These are phyloP conservation scores for Ochropleura leucogaster DNA, from an alignment of 2,888 invertebrate species.

Conservation along the genomic window DNA sequence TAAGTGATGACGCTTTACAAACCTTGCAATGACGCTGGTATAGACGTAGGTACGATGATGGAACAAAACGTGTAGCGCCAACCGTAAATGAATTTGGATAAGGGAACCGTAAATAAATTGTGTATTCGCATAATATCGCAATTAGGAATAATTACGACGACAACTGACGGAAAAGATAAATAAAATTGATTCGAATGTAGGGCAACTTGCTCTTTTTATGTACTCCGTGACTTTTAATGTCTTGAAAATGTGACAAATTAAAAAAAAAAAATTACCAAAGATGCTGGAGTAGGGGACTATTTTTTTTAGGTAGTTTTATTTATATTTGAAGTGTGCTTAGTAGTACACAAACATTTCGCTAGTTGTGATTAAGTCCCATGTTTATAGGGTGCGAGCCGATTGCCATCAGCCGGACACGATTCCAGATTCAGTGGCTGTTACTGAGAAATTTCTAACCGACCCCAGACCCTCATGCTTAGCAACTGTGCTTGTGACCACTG, in stretches of 20 bases:
- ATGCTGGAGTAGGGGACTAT: not conserved
- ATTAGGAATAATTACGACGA: constrained; percentile 23
- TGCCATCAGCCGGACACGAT: too few species aligned
- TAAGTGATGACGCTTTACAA: not conserved
- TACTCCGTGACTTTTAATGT: not conserved
- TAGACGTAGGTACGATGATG: too few species aligned
- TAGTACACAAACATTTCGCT: too few species aligned
- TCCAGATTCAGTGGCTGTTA: too few species aligned
- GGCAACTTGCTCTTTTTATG: not conserved
- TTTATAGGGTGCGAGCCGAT: too few species aligned
- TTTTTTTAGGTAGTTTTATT: too few species aligned
- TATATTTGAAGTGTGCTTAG: too few species aligned
- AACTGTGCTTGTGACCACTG: too few species aligned
- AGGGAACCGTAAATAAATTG: not conserved
- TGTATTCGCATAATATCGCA: not conserved
- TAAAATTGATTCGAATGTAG: constrained; percentile 16
- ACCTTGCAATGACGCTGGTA: not conserved
- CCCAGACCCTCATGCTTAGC: too few species aligned
- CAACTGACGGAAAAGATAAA: constrained; percentile 11
- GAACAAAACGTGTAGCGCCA: not conserved
- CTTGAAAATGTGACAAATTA: not conserved
- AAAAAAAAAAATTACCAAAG: not conserved
- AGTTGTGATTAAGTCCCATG: too few species aligned
- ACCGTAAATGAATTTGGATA: not conserved
- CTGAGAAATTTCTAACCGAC: too few species aligned